Conservation (phyloP, 2,797 vertebrate genomes). For the Tapera naevia region DNA sequence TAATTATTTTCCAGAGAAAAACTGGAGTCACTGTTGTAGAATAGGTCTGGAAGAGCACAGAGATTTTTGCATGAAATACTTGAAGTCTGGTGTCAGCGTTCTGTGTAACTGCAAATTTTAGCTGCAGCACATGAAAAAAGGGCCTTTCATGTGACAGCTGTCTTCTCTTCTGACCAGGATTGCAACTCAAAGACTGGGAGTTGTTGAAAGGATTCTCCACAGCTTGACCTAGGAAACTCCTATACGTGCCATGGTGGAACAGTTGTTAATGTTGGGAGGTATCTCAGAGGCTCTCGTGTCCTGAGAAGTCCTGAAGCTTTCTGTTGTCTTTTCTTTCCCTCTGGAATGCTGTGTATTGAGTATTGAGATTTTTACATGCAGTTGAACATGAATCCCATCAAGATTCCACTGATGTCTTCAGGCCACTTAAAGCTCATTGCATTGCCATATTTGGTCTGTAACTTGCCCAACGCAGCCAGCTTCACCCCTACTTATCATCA, state of each 20-base stretch:
- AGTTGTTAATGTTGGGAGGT: neutral
- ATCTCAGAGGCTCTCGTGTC: neutral
- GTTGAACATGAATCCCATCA: neutral
- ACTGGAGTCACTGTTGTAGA: neutral
- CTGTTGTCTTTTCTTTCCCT: neutral
- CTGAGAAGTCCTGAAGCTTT: neutral
- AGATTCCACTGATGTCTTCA: neutral
- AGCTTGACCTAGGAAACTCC: neutral
- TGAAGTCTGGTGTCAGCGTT: neutral
- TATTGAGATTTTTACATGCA: rapidly evolving
- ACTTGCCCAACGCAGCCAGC: neutral
- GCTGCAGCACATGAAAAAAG: neutral
- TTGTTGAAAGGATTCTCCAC: neutral
- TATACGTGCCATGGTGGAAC: neutral
- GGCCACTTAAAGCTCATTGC: neutral
- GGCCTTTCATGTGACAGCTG: neutral
- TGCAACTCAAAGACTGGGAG: neutral
- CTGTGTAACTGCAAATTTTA: neutral
- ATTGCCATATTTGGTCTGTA: neutral
- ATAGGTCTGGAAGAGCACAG: neutral
- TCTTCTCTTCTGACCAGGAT: neutral
- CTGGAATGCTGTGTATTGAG: neutral
- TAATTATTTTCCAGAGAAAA: neutral
- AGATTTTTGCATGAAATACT: neutral
- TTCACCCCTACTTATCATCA: neutral